phyloP scores from a whole-genome alignment of 2,113 vertebrate genomes.

The Caranx melampygus region DNA sequence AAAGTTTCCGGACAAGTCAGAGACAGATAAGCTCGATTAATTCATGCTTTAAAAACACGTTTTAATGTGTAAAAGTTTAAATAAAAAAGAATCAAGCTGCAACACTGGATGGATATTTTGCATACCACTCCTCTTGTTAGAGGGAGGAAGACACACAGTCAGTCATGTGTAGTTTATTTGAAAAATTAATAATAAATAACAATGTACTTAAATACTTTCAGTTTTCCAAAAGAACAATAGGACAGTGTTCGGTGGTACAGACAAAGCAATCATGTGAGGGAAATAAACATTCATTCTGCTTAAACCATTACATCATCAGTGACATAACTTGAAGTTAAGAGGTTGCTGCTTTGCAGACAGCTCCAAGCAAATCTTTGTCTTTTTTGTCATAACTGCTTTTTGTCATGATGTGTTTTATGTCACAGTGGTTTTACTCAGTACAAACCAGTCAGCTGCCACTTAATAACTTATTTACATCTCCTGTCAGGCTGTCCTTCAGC shows the following conservation, averaged over 20 bases:
- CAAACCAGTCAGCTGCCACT: not conserved
- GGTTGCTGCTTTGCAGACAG: not conserved
- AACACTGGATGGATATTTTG: not conserved
- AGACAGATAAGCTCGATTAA: not conserved
- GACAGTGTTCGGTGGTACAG: not conserved
- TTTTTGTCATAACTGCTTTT: slow-evolving; percentile 1
- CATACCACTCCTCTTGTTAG: not conserved
- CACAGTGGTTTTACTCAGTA: not conserved
- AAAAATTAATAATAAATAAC: slow-evolving; percentile 66
- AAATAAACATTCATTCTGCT: slow-evolving; percentile 19
- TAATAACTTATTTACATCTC: no score
- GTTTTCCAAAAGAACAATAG: slow-evolving; percentile 19
- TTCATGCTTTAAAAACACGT: not conserved
- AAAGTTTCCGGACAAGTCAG: no score
- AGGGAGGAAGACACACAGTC: not conserved
- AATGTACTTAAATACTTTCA: slow-evolving; percentile 59
- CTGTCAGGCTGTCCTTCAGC: no score
- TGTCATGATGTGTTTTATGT: not conserved
- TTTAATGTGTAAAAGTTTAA: not conserved
- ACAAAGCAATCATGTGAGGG: slow-evolving; percentile 21
- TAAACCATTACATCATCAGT: not conserved
- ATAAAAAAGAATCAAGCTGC: not conserved
- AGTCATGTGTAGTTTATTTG: slow-evolving; percentile 48
- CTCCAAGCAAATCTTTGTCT: not conserved
- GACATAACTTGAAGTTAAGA: not conserved